These are phyloP conservation scores for Polyodon spathula DNA, from an alignment of 2,113 vertebrate species.

Conservation along the genomic window DNA sequence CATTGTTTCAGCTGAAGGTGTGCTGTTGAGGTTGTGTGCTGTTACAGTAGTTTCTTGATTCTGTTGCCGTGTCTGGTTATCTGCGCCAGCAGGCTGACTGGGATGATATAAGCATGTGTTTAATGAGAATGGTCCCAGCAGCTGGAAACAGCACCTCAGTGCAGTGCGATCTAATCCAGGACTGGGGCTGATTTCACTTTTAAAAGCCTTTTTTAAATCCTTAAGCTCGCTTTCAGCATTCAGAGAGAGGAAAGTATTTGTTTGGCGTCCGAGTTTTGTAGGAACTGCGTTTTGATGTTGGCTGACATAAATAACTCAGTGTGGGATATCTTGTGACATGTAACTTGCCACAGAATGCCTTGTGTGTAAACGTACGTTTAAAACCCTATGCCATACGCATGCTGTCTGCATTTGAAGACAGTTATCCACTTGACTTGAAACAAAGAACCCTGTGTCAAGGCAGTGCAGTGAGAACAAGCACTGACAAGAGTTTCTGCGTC, in stretches of 20 bases:
- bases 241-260: constrained; percentile 22
- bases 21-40: neutral
- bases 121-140: constrained; percentile 25
- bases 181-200: constrained; percentile 49
- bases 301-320: too few species aligned
- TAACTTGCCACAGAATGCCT: too few species aligned
- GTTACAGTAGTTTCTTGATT: neutral
- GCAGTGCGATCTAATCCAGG: constrained; percentile 44
- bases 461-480: too few species aligned
- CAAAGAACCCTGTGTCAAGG: too few species aligned
- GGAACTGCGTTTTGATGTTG: too few species aligned
- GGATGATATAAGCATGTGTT: neutral
- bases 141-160: constrained; percentile 27
- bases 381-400: too few species aligned
- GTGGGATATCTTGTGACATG: too few species aligned
- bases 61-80: too few species aligned
- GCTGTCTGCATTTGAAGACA: too few species aligned
- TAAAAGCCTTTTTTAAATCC: constrained; percentile 49
- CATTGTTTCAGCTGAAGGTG: neutral
- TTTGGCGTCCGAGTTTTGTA: neutral
- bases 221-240: constrained; percentile 45
- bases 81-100: neutral
- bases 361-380: too few species aligned
- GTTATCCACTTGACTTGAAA: too few species aligned
- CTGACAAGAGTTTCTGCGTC: too few species aligned